Conservation (phyloP, 2,888 invertebrate genomes). For the Lycocerus yunnanus region DNA sequence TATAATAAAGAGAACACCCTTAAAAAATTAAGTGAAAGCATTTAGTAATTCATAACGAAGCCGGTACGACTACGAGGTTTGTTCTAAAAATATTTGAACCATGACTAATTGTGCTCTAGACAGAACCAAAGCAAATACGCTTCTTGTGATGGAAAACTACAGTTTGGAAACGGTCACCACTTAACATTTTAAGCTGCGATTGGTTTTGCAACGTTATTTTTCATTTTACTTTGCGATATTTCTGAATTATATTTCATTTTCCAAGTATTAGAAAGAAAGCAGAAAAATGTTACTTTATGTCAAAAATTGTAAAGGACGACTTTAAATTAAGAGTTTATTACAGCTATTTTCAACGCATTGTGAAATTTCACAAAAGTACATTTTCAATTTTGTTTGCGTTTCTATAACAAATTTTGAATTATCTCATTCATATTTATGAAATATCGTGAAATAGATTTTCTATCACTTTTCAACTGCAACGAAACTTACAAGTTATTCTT, state of each 20-base stretch:
- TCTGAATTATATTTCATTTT: background rate
- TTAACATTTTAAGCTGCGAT: background rate
- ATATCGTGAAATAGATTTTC: background rate
- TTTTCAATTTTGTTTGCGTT: background rate
- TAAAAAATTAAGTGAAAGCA: slow-evolving; percentile 20
- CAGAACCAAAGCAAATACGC: background rate
- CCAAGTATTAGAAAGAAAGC: background rate
- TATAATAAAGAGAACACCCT: slow-evolving; percentile 15
- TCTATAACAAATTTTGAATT: background rate
- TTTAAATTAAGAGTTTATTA: background rate
- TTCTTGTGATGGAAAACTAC: background rate
- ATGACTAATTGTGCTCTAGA: background rate
- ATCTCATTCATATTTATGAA: background rate
- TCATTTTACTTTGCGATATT: background rate
- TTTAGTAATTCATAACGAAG: slow-evolving; percentile 8
- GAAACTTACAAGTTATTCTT: background rate
- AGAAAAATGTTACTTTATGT: background rate
- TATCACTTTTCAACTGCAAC: background rate
- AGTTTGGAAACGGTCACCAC: background rate
- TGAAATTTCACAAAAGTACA: background rate
- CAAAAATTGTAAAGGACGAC: background rate
- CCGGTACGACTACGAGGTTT: background rate
- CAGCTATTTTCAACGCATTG: background rate
- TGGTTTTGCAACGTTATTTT: background rate
- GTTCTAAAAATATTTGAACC: background rate